Evolutionary conservation across 2,113 vertebrate genomes (phyloP).

Genomic region (Regulus satrapa): DNA sequence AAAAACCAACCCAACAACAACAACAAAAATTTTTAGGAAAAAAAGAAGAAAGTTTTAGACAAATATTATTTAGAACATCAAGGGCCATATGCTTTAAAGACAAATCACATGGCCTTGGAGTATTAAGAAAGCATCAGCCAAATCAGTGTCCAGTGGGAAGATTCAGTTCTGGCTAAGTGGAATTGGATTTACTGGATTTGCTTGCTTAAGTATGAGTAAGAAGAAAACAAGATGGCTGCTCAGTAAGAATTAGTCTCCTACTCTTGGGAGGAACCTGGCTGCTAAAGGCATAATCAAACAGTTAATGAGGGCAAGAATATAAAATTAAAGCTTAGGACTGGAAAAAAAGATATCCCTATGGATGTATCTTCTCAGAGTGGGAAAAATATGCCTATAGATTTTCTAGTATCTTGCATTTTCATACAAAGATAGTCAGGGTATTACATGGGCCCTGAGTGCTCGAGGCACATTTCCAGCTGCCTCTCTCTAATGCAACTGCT

Average conservation of each 20-base stretch:
- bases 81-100: neutral
- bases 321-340: neutral
- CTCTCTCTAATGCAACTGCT: neutral
- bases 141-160: neutral
- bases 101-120: neutral
- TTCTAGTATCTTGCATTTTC: neutral
- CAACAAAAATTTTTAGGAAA: neutral
- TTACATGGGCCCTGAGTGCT: neutral
- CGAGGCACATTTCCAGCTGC: neutral
- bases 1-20: too few relatives aligned
- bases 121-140: neutral
- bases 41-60: neutral
- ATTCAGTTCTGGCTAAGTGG: neutral
- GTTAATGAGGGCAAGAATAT: neutral
- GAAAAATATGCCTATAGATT: neutral
- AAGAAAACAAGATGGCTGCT: slow-evolving; percentile 1
- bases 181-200: slow-evolving; percentile 16
- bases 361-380: neutral
- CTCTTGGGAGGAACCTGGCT: neutral
- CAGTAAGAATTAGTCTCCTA: neutral
- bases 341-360: neutral
- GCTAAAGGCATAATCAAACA: neutral
- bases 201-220: neutral
- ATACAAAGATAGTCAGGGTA: neutral
- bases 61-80: neutral